Percentiles rank a stretch among this genome's conserved stretches.
These are phyloP conservation scores for Ptyas mucosa DNA, from an alignment of 2,113 vertebrate species.

Conservation along the genomic window DNA sequence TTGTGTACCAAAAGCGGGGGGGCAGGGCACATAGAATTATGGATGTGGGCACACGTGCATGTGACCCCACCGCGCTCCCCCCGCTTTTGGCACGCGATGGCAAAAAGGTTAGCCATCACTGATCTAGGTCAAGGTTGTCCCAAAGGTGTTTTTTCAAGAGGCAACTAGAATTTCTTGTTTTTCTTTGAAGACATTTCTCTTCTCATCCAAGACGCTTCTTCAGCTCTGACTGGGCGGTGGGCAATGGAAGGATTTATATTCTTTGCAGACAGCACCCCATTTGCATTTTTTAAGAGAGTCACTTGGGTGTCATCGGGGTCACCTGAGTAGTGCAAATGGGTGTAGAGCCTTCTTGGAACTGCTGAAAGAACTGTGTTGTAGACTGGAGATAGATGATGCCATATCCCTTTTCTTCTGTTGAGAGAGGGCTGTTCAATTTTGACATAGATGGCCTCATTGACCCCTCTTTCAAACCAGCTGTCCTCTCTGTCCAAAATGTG, in stretches of 20 bases:
- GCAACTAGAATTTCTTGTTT: neutral
- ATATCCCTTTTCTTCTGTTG: neutral
- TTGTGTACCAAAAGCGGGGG: too few species aligned
- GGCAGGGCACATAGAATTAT: too few species aligned
- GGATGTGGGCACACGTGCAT: too few species aligned
- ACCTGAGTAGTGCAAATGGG: neutral
- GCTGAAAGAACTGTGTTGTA: neutral
- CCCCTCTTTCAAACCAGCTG: neutral
- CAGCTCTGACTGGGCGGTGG: neutral
- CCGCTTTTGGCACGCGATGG: too few species aligned
- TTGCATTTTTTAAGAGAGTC: neutral
- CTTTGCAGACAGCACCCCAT: neutral
- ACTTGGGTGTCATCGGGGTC: neutral
- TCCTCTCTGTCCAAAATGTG: neutral
- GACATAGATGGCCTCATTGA: neutral
- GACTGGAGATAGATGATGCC: neutral
- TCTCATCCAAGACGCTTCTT: neutral
- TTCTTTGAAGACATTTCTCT: neutral
- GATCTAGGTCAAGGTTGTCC: neutral
- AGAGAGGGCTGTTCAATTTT: neutral
- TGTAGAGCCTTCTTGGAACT: neutral
- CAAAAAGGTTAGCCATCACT: too few species aligned
- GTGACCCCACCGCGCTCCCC: too few species aligned
- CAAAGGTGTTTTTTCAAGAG: neutral
- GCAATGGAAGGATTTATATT: neutral